A percentile compares a stretch with the other conserved stretches of the same genome.
Evolutionary conservation across 2,888 invertebrate species (phyloP).

Genomic region (Eurytoma californica): DNA sequence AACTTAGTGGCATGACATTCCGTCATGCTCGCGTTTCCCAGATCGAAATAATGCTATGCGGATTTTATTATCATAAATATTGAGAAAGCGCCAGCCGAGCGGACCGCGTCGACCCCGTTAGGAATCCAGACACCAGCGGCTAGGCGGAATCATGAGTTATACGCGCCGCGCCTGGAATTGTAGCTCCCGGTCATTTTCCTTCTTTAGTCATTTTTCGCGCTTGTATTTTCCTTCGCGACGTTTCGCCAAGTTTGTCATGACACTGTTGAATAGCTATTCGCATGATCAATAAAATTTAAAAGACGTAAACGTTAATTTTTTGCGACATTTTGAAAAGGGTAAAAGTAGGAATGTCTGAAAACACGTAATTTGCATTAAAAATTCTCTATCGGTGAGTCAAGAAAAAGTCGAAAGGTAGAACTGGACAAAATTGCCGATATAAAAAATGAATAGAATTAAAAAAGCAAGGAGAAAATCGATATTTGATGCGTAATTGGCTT

Average conservation of each 20-base stretch:
- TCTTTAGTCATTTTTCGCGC: no score
- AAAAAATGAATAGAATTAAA: background rate
- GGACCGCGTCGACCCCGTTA: slow-evolving; percentile 65
- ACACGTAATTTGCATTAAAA: background rate
- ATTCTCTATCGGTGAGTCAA: background rate
- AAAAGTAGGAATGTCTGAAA: background rate
- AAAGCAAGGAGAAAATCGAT: slow-evolving; percentile 23
- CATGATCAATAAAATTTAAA: no score
- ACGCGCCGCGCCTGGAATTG: no score
- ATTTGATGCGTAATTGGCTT: slow-evolving; percentile 14
- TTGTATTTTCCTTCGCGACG: no score
- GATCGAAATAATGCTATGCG: slow-evolving; percentile 74
- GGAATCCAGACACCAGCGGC: slow-evolving; percentile 61
- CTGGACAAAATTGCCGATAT: background rate
- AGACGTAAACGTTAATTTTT: no score
- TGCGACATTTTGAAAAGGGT: no score
- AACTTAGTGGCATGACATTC: slow-evolving; percentile 66
- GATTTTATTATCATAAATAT: slow-evolving; percentile 74
- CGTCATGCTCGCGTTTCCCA: slow-evolving; percentile 74
- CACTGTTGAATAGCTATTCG: no score
- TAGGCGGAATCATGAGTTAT: slow-evolving; percentile 41
- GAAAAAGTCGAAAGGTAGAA: background rate
- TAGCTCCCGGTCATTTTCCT: no score
- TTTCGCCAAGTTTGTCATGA: no score
- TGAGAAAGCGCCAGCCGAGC: slow-evolving; percentile 59